Evolutionary conservation across 2,888 invertebrate genomes (phyloP).

Genomic region (Glomeris marginata): DNA sequence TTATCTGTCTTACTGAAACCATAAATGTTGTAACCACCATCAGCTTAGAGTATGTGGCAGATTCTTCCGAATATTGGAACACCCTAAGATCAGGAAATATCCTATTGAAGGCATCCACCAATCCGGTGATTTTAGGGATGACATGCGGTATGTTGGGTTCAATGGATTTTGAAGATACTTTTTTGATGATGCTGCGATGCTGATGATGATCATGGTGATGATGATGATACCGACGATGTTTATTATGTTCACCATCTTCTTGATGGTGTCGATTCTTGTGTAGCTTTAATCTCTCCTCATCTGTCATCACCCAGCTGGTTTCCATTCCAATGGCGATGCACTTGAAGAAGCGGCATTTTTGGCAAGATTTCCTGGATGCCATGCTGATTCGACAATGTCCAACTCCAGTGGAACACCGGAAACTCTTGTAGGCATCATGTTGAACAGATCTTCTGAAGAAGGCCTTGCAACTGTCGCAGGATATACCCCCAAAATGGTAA

Average conservation of each 20-base stretch:
- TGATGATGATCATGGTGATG: conserved; percentile 11
- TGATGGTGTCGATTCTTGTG: neutral
- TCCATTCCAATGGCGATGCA: conserved; percentile 31
- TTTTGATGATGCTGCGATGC: conserved; percentile 9
- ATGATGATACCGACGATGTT: conserved; percentile 13
- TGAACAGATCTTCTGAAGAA: conserved; percentile 32
- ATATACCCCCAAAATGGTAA: conserved; percentile 30
- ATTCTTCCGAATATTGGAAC: neutral
- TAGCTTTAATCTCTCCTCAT: conserved; percentile 25
- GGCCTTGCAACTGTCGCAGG: conserved; percentile 31
- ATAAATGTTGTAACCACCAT: conserved; percentile 27
- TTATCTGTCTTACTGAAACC: conserved; percentile 24
- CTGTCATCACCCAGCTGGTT: conserved; percentile 31
- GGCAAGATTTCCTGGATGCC: conserved; percentile 27
- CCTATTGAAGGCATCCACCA: too few species aligned
- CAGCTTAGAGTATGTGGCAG: conserved; percentile 13
- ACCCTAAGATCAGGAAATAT: too few species aligned
- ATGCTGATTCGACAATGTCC: conserved; percentile 26
- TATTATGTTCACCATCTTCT: conserved; percentile 11
- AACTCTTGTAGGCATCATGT: conserved; percentile 26
- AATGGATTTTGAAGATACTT: conserved; percentile 16
- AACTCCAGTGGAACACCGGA: conserved; percentile 25
- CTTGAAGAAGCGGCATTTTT: conserved; percentile 28
- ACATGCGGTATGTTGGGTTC: conserved; percentile 21
- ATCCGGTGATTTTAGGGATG: conserved; percentile 19